Evolutionary conservation across 2,113 vertebrate genomes (phyloP).

Genomic region (Otocyon megalotis): DNA sequence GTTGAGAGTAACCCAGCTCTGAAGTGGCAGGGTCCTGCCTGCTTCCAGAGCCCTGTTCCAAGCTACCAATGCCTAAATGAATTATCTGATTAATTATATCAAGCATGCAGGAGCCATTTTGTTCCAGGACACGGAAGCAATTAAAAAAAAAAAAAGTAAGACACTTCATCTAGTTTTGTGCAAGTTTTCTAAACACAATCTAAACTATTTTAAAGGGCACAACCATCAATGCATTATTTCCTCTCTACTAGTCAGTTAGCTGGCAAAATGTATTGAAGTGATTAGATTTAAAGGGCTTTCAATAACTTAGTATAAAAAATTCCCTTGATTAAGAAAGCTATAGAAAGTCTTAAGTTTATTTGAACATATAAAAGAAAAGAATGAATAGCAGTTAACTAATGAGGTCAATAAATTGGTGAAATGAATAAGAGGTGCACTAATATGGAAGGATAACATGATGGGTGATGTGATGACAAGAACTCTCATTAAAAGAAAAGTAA

Average conservation of each 20-base stretch:
- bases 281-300: constrained; percentile 28
- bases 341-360: background rate
- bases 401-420: background rate
- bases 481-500: constrained; percentile 28
- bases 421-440: background rate
- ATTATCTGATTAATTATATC: background rate
- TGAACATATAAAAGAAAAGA: background rate
- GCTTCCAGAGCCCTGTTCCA: background rate
- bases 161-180: background rate
- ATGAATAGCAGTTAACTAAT: background rate
- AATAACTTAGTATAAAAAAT: constrained; percentile 26
- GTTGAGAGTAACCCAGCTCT: background rate
- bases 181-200: constrained; percentile 31
- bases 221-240: background rate
- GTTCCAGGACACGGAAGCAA: background rate
- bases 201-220: constrained; percentile 36
- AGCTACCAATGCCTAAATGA: background rate
- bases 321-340: background rate
- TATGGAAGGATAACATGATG: background rate
- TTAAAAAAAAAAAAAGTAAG: constrained; percentile 9
- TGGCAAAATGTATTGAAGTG: background rate
- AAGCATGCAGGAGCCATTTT: background rate
- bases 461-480: background rate
- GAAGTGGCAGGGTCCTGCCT: background rate
- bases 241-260: background rate